A percentile compares a stretch with the other conserved stretches of the same genome.
These are phyloP conservation scores for silkworm (Bombyx mori) DNA, from an alignment of 1,140 invertebrate genomes.

Conservation along the genomic window DNA sequence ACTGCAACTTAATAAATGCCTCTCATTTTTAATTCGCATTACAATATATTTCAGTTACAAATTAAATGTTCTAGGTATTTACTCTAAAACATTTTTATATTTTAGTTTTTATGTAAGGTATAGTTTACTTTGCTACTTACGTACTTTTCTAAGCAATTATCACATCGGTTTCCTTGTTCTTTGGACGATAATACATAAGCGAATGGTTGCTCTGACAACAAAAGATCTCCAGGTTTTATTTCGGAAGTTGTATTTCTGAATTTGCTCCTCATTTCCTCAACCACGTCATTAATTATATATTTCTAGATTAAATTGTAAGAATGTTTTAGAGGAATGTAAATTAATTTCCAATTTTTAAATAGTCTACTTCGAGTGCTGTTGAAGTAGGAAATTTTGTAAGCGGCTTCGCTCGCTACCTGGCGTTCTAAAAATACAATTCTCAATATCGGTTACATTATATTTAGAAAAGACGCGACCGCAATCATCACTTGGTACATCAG, in stretches of 20 bases:
- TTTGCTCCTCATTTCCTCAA: conserved; percentile 47
- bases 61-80: too few relatives aligned
- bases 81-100: too few relatives aligned
- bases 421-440: conserved; percentile 41
- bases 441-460: conserved; percentile 60
- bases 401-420: conserved; percentile 44
- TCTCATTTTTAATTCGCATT: too few relatives aligned
- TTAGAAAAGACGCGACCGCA: conserved; percentile 43
- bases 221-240: conserved; percentile 53
- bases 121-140: conserved; percentile 12
- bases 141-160: conserved; percentile 60
- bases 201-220: conserved; percentile 58
- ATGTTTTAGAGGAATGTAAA: too few relatives aligned
- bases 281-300: background rate
- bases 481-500: conserved; percentile 30
- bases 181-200: conserved; percentile 56
- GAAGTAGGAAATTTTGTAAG: too few relatives aligned
- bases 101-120: too few relatives aligned
- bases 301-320: conserved; percentile 28
- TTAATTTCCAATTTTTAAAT: too few relatives aligned
- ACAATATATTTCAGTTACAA: too few relatives aligned
- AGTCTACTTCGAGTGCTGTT: too few relatives aligned
- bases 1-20: too few relatives aligned
- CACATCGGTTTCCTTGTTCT: conserved; percentile 54
- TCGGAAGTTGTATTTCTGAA: conserved; percentile 37